Evolutionary conservation across 2,888 invertebrate genomes (phyloP), one percentile per base, ranked within the genome.

Genomic region (Lepetodrilus schrolli): DNA sequence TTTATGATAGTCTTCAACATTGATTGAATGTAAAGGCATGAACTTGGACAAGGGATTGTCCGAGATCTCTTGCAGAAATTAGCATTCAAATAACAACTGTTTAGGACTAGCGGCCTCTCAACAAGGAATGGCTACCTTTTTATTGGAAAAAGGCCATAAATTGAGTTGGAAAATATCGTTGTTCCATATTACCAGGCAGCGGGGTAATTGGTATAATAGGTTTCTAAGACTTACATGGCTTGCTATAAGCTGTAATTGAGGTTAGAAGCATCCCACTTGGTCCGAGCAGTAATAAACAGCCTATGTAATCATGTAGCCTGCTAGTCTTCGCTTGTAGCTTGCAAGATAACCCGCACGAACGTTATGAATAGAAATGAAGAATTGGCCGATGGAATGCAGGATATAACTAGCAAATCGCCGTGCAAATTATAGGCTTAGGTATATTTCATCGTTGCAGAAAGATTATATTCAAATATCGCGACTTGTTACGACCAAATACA

Each of bases 351-450:
- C 58, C 30, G 58, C 34, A 58, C 34, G 58, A 34, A 58, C 58
- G 58, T 58, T 58, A 58, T 58, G 58, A 58, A 58, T 58, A 58
- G 58, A 58, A 30, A 58, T 58, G 58, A 58, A 58, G 58, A 58
- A 58, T 58, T 34, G 17, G 58, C 58, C 58, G 58, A 58, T 58
- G 30, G 58, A 58, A 58, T 30, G 23, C 58, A 5, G 58, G 58
- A 58, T 58, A 58, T 58, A 58, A 58, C 30, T 58, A 34, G 58
- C 58, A 58, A 58, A 58, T 58, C 58, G 58, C 58, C 17, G 13
- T 17, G 58, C 58, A 58, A 58, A 58, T 58, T 58, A 58, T 58
- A 58, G 58, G 26, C 58, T 58, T 58, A 23, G 48, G 58, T 58
- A 58, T 58, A 58, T 58, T 58, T 58, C 58, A 58, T 58, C 58